A percentile compares a stretch with the other conserved stretches of the same genome.
These are phyloP conservation scores for Hirtodrosophila trivittata DNA, from an alignment of 2,888 invertebrate genomes.

Conservation along the genomic window DNA sequence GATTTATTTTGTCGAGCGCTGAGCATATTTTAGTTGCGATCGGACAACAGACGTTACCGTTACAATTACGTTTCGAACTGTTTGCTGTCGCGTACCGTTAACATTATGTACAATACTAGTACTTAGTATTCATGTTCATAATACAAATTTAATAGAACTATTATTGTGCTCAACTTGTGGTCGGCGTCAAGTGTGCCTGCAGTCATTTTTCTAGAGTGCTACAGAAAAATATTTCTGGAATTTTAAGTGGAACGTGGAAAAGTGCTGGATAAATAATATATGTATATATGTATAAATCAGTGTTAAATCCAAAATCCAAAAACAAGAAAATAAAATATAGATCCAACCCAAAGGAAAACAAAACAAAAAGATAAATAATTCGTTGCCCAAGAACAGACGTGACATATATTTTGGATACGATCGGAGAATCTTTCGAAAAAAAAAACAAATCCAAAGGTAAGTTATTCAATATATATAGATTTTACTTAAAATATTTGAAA, in stretches of 20 bases:
- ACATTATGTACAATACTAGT: constrained; percentile 18
- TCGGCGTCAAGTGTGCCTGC: constrained; percentile 29
- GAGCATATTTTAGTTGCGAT: constrained; percentile 65
- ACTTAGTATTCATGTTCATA: constrained; percentile 21
- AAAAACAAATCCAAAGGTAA: constrained; percentile 11
- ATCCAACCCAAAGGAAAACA: too few species aligned
- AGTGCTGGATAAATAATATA: constrained; percentile 41
- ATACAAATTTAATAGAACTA: constrained; percentile 31
- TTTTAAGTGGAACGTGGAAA: constrained; percentile 64
- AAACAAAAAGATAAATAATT: constrained; percentile 36
- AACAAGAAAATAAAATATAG: constrained; percentile 22
- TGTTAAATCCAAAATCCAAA: constrained; percentile 6
- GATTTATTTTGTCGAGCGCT: constrained; percentile 59
- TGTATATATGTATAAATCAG: constrained; percentile 2
- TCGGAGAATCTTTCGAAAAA: constrained; percentile 10
- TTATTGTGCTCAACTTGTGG: background rate
- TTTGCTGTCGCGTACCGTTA: constrained; percentile 16
- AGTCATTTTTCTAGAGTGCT: constrained; percentile 42
- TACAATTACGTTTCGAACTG: constrained; percentile 38
- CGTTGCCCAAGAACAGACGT: constrained; percentile 24
- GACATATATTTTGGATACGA: constrained; percentile 11
- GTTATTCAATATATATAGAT: constrained; percentile 21
- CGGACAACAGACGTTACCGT: constrained; percentile 41
- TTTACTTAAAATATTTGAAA: constrained; percentile 5
- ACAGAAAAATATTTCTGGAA: constrained; percentile 62